phyloP scores from a whole-genome alignment of 64 coral and sea anemone genomes.

The Stichodactyla mertensii region DNA sequence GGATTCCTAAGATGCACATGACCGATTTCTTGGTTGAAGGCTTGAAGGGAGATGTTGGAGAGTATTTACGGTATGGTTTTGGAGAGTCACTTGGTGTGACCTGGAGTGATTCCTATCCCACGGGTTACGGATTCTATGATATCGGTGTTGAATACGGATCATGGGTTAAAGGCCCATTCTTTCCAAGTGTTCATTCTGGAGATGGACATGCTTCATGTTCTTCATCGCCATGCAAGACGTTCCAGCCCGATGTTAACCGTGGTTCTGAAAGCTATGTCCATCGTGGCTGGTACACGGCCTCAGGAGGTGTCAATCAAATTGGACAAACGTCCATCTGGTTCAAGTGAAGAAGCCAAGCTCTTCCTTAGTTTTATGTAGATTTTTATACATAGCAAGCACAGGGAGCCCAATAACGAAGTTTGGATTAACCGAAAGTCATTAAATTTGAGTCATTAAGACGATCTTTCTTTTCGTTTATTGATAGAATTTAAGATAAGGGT shows the following conservation, averaged over 20 bases:
- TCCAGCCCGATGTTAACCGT: slow-evolving; percentile 40
- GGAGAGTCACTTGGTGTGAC: slow-evolving; percentile 57
- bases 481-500: too few species aligned
- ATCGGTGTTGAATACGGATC: slow-evolving; percentile 10
- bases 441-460: too few species aligned
- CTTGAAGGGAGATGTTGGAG: slow-evolving; percentile 73
- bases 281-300: slow-evolving; percentile 56
- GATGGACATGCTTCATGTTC: slow-evolving; percentile 16
- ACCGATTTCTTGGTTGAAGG: slow-evolving; percentile 66
- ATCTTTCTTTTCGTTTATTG: too few species aligned
- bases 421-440: too few species aligned
- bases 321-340: slow-evolving; percentile 91
- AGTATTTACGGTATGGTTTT: slow-evolving; percentile 36
- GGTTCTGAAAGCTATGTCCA: slow-evolving; percentile 46
- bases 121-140: slow-evolving; percentile 63
- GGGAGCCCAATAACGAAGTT: too few species aligned
- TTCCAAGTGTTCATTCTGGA: slow-evolving; percentile 66
- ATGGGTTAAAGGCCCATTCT: slow-evolving; percentile 60
- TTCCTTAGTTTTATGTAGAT: neutral
- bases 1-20: slow-evolving; percentile 77
- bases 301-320: slow-evolving; percentile 10
- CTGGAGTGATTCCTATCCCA: slow-evolving; percentile 64
- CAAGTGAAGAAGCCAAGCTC: slow-evolving; percentile 39
- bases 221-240: slow-evolving; percentile 21
- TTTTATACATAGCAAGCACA: neutral